Conservation (phyloP, 1,140 invertebrate genomes). For the Catajapyx aquilonaris region DNA sequence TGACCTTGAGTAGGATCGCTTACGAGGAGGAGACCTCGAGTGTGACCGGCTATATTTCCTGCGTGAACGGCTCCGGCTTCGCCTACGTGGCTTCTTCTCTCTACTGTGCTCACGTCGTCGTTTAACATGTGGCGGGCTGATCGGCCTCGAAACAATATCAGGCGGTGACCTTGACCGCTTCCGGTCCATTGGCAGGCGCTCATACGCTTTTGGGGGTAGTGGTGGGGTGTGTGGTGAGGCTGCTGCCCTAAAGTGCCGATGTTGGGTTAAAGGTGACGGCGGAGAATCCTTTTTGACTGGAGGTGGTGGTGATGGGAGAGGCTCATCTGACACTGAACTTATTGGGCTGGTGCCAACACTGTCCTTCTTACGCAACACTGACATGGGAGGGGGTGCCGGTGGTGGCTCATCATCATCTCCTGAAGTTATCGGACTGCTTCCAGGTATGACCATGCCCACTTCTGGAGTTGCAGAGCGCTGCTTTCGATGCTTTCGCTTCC, state of each 20-base stretch:
- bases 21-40: too few species aligned
- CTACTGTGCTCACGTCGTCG: too few species aligned
- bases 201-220: slow-evolving; percentile 25
- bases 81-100: too few species aligned
- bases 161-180: too few species aligned
- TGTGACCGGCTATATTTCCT: too few species aligned
- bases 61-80: too few species aligned
- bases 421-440: background rate
- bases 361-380: background rate
- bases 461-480: slow-evolving; percentile 18
- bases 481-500: slow-evolving; percentile 16
- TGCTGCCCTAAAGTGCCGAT: slow-evolving; percentile 4
- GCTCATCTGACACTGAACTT: background rate
- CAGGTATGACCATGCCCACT: slow-evolving; percentile 9
- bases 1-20: too few species aligned
- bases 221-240: slow-evolving; percentile 31
- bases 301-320: background rate
- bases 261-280: slow-evolving; percentile 1
- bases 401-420: background rate
- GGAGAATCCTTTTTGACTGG: background rate
- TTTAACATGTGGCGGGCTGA: too few species aligned
- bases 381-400: background rate
- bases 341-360: background rate
- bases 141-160: too few species aligned
- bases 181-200: too few species aligned